These are phyloP conservation scores for Clamator glandarius DNA, from an alignment of 2,797 vertebrate species.

Conservation along the genomic window DNA sequence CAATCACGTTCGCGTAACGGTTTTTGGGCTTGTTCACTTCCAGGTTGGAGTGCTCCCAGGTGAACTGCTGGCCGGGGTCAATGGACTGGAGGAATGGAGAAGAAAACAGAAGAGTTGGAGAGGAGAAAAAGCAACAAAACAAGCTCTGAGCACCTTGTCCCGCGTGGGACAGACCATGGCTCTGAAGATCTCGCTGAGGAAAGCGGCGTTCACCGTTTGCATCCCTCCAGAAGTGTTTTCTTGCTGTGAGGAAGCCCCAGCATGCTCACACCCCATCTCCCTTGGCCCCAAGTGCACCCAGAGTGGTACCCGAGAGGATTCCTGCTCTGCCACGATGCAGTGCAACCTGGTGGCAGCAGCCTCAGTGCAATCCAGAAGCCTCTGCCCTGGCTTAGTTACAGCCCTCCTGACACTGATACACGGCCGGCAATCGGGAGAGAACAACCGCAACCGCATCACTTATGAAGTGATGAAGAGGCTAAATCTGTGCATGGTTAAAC, in stretches of 20 bases:
- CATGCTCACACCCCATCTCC: not conserved
- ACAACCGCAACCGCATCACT: not conserved
- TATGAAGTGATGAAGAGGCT: not conserved
- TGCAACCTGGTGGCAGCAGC: not conserved
- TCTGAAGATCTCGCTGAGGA: not conserved
- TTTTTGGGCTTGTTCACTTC: constrained; percentile 99
- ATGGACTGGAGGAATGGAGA: constrained; percentile 84
- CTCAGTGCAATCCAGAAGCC: not conserved
- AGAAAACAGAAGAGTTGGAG: not conserved
- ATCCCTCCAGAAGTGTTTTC: not conserved
- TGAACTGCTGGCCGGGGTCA: constrained; percentile 98
- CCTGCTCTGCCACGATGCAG: not conserved
- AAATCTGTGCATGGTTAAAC: not conserved
- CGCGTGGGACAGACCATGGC: fast-evolving
- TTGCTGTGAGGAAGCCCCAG: not conserved
- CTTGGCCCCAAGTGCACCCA: not conserved
- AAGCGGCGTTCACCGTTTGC: fast-evolving
- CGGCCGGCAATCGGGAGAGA: not conserved
- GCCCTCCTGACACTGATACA: not conserved
- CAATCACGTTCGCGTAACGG: constrained; percentile 97
- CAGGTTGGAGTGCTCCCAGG: constrained; percentile 98
- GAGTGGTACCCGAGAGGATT: not conserved
- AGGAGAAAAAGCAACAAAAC: not conserved
- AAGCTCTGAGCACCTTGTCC: not conserved
- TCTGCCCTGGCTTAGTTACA: not conserved